Evolutionary conservation across 2,797 vertebrate species (phyloP), one percentile per base, ranked within the genome.

Genomic region (Gallinago solitaria): DNA sequence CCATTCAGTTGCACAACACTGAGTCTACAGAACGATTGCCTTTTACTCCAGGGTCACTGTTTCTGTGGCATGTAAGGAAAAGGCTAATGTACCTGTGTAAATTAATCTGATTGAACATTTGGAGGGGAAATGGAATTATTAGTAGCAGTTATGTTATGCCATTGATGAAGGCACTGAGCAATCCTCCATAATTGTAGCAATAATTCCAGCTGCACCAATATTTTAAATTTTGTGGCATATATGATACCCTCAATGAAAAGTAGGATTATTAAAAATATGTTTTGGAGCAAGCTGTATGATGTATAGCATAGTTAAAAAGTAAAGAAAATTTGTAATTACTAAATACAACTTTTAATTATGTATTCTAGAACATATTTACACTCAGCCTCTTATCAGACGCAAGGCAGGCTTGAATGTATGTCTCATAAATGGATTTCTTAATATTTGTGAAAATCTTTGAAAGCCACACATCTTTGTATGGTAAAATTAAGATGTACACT

Each of bases 151-250:
- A 37, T 75, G 33, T 65, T 82, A 39, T 43, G 21, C 27, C 64
- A 15, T 85, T 91, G 69, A 82, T 92, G 53, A 89, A 94, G 82
- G 87, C 85, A 56, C 57, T 70, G 35, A 91, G 25, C n/a, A 74
- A 63, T 95, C 41, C 61, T 91, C 54, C 19, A 16, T 85, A 88
- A 93, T 45, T 73, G 59, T 82, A 79, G 45, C 32, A 37, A 16
- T 83, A 92, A 92, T 81, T 94, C 41, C 37, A 78, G 25, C 50
- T 92, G n/a, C 30, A 59, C 35, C 54, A 65, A 23, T 89, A 69
- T 78, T 75, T 86, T 65, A 89, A 50, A 54, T 85, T 80, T 87
- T 91, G 53, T 47, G n/a, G 54, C 32, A 33, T 83, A 13, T 89
- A 70, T n/a, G 30, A 57, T 68, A 32, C 32, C 23, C 2, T 4